Conservation (phyloP, 2,113 vertebrate species). For the Emydocephalus ijimae region DNA sequence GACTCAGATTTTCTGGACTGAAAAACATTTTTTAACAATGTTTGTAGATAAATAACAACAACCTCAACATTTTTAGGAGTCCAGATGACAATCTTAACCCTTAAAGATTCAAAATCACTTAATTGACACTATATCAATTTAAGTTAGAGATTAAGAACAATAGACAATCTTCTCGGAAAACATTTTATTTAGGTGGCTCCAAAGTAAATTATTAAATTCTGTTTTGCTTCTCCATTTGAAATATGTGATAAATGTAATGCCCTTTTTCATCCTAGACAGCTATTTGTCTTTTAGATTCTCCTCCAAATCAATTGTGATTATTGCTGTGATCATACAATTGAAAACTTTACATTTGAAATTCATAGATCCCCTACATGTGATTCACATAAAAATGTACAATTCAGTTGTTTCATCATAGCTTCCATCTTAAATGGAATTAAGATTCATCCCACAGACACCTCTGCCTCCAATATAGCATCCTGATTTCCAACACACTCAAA, state of each 20-base stretch:
- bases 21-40: not conserved
- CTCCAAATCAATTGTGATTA: not conserved
- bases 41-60: not conserved
- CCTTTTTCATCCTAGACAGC: not conserved
- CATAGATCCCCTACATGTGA: not conserved
- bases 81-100: not conserved
- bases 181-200: not conserved
- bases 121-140: not conserved
- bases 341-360: not conserved
- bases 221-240: not conserved
- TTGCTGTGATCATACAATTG: not conserved
- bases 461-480: not conserved
- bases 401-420: not conserved
- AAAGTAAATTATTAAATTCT: not conserved
- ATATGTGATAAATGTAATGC: not conserved
- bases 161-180: not conserved
- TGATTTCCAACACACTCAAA: not conserved
- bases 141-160: not conserved
- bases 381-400: not conserved
- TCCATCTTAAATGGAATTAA: not conserved
- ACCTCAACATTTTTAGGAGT: not conserved
- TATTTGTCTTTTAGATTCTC: not conserved
- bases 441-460: not conserved
- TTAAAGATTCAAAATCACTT: not conserved
- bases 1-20: not conserved